Evolutionary conservation across 2,797 vertebrate genomes (phyloP), one percentile per base, ranked within the genome.

Genomic region (Malurus splendens): DNA sequence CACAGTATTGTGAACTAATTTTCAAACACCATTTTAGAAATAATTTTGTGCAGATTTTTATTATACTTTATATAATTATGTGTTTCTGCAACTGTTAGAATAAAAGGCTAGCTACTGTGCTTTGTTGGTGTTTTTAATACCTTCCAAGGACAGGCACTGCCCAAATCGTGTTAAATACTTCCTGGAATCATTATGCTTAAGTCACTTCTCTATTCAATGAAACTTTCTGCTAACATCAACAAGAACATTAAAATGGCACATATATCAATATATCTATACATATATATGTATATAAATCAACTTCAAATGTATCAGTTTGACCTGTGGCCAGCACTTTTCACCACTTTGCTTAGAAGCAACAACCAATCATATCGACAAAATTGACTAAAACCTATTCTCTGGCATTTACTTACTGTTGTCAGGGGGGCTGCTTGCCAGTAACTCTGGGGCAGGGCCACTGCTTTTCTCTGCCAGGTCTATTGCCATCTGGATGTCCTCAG

Each of bases 401-500:
- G 70, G 38, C 59, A 18, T 76, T 47, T 82, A 98, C 98, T 98
- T 97, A 99, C 99, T 99, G 71, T 93, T 98, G 95, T 99, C 98
- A 14, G 97, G 97, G 47, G 98, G 97, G 87, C 96, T 98, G 93
- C 97, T 96, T 71, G 97, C 97, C 91, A 99, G 95, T 72, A 98
- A 88, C 87, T 98, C 98, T 3, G 97, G 96, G 9, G 97, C 90
- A 38, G 97, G 98, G 52, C 98, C 98, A 1, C 98, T 98, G 95
- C 97, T 98, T 93, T 98, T 98, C 96, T 99, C 98, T 3, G 98
- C 97, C 93, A 97, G 95, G 86, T 99, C 98, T 74, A 99, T 98
- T 6, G 98, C 99, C 97, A 97, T 98, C 95, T 98, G 98, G 82
- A 99, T 97, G 94, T 99, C 99, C 80, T 99, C 98, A 57, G 98